A percentile compares a stretch with the other conserved stretches of the same genome.
These are phyloP conservation scores for Chloropsis hardwickii DNA, from an alignment of 2,113 vertebrate genomes.

Conservation along the genomic window DNA sequence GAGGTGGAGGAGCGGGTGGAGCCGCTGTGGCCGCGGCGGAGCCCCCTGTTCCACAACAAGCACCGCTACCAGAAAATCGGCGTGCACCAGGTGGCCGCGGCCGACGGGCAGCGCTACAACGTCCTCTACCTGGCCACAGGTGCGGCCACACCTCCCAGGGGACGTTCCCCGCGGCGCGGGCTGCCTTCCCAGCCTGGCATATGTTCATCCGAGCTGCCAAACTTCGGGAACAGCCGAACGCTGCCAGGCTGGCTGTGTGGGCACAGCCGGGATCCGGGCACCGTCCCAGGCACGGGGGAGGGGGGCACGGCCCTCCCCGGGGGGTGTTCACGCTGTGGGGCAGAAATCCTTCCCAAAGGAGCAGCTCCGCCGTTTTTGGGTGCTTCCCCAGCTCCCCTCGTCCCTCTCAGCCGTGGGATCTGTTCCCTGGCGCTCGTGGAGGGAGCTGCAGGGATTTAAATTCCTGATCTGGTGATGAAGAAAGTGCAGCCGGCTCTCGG, in stretches of 20 bases:
- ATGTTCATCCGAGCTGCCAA: background rate
- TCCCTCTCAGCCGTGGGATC: background rate
- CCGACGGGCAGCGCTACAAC: background rate
- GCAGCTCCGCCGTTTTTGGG: rapidly evolving
- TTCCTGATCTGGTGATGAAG: background rate
- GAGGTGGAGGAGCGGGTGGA: constrained; percentile 70
- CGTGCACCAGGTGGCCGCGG: constrained; percentile 57
- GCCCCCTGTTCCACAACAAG: constrained; percentile 73
- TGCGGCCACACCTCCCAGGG: background rate
- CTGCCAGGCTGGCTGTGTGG: background rate
- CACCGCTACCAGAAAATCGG: constrained; percentile 69
- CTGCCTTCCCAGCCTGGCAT: background rate
- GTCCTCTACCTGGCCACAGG: constrained; percentile 77
- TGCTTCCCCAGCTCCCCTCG: rapidly evolving
- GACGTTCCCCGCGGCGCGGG: background rate
- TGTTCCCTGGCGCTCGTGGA: background rate
- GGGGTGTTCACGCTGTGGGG: background rate
- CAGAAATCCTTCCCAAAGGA: background rate
- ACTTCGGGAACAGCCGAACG: background rate
- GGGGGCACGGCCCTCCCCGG: background rate
- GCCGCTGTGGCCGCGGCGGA: constrained; percentile 34
- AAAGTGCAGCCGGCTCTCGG: background rate
- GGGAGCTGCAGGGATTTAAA: background rate
- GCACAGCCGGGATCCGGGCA: background rate
- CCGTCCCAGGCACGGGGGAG: background rate